Conservation (phyloP, 2,113 vertebrate species). For the Prunella fulvescens region DNA sequence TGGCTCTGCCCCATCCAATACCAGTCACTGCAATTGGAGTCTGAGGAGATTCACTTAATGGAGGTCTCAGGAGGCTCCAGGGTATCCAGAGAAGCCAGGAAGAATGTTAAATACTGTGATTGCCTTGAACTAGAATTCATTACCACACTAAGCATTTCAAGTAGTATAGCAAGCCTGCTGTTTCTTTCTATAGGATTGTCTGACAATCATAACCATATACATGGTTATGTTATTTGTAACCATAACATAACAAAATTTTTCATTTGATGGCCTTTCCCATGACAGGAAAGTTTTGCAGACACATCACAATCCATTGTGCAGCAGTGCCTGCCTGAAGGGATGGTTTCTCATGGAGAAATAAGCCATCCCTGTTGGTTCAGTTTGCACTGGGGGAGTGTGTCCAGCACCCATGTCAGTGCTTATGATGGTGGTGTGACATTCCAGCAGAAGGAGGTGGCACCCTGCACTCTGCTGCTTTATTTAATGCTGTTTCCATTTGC, state of each 20-base stretch:
- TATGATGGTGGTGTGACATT: neutral
- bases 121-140: neutral
- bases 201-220: neutral
- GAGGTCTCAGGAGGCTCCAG: neutral
- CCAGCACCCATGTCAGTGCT: neutral
- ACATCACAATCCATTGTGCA: neutral
- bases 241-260: neutral
- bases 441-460: neutral
- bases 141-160: neutral
- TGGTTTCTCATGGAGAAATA: neutral
- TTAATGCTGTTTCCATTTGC: neutral
- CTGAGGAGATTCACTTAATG: neutral
- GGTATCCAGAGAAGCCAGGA: neutral
- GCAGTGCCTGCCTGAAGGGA: neutral
- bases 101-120: neutral
- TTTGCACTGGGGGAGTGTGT: neutral
- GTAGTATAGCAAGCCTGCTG: fast-evolving
- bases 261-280: neutral
- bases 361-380: neutral
- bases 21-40: neutral
- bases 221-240: neutral
- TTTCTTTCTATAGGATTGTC: neutral
- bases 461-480: neutral
- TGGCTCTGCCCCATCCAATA: conserved; percentile 4
- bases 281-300: neutral